These are phyloP conservation scores for Columbina picui DNA, from an alignment of 2,113 vertebrate genomes.

Conservation along the genomic window DNA sequence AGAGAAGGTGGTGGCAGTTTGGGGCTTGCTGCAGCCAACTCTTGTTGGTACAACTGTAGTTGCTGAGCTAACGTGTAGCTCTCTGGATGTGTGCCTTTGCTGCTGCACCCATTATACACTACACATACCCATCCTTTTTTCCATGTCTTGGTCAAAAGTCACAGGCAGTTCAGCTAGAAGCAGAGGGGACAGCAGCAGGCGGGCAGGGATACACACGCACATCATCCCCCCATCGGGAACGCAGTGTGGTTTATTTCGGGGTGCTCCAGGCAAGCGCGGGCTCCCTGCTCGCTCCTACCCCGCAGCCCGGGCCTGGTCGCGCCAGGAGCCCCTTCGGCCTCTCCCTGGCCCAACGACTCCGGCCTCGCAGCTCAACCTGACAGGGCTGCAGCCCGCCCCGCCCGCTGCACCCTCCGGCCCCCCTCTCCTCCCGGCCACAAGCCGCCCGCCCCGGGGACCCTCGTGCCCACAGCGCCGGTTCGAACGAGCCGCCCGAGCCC, in stretches of 20 bases:
- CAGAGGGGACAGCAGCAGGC: fast-evolving
- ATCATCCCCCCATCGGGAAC: fast-evolving
- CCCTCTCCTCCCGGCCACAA: background rate
- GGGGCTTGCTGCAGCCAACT: background rate
- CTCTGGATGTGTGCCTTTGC: fast-evolving
- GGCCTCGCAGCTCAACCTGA: background rate
- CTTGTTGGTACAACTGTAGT: fast-evolving
- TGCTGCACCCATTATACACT: fast-evolving
- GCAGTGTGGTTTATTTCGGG: fast-evolving
- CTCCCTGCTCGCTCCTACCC: fast-evolving
- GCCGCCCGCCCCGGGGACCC: background rate
- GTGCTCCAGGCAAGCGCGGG: background rate
- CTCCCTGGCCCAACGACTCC: no score
- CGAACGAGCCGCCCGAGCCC: background rate
- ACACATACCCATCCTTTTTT: fast-evolving
- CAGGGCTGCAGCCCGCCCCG: background rate
- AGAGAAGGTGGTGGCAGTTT: fast-evolving
- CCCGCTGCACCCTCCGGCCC: background rate
- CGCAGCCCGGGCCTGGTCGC: background rate
- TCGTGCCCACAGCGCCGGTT: no score
- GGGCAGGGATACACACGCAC: fast-evolving
- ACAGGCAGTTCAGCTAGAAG: background rate
- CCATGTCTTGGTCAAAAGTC: background rate
- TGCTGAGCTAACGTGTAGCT: background rate
- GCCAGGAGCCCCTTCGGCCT: background rate